A percentile compares a stretch with the other conserved stretches of the same genome.
Conservation (phyloP, 2,888 invertebrate species). For the Azorinus chamasolen region DNA sequence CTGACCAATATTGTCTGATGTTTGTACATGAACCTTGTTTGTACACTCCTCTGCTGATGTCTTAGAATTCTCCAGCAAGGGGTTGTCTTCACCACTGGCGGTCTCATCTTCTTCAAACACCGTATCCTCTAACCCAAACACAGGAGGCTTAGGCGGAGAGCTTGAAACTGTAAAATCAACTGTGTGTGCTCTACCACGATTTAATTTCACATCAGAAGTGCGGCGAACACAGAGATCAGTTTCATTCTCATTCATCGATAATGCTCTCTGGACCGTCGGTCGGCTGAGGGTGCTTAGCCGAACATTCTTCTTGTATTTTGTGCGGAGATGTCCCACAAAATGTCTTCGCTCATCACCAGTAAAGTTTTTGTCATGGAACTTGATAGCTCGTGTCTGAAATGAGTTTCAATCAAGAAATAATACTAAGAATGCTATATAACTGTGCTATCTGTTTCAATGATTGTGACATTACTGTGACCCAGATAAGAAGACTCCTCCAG, state of each 20-base stretch:
- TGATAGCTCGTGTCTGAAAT: constrained; percentile 39
- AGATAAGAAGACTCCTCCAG: too few species aligned
- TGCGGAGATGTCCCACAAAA: constrained; percentile 37
- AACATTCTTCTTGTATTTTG: constrained; percentile 50
- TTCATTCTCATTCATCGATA: constrained; percentile 52
- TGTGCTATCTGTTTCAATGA: too few species aligned
- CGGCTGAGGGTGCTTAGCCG: constrained; percentile 41
- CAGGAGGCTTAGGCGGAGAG: background rate
- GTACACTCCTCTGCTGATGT: background rate
- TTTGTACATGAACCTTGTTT: constrained; percentile 30
- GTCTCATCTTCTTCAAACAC: constrained; percentile 26
- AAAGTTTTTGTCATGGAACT: constrained; percentile 63
- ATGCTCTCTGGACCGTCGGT: constrained; percentile 23
- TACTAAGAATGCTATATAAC: background rate
- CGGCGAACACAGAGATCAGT: constrained; percentile 26
- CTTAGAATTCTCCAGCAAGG: constrained; percentile 25
- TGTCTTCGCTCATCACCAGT: constrained; percentile 35
- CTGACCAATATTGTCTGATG: background rate
- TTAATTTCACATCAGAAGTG: constrained; percentile 51
- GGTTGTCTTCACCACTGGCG: constrained; percentile 3
- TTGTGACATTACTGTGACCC: too few species aligned
- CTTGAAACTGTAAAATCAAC: constrained; percentile 16
- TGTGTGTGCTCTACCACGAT: constrained; percentile 21
- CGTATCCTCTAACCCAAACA: constrained; percentile 27
- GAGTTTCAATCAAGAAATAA: constrained; percentile 1